phyloP scores from a whole-genome alignment of 2,797 vertebrate species.

The Vespertilio murinus region DNA sequence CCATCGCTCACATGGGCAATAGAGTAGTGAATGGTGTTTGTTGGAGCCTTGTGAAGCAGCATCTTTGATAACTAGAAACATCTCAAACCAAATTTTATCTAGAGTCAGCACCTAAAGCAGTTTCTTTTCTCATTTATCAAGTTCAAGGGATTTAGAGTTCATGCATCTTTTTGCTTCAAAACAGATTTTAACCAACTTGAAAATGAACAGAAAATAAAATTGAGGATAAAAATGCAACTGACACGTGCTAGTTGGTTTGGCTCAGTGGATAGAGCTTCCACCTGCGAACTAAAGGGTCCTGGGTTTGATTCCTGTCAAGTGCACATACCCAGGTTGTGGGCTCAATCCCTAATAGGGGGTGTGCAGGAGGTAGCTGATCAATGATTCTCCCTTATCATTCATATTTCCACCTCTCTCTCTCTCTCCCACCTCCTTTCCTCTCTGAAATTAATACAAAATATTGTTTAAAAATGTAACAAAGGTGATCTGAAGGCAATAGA shows the following conservation, averaged over 20 bases:
- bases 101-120: not conserved
- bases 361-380: too few relatives aligned
- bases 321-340: too few relatives aligned
- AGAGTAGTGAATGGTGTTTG: not conserved
- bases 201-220: not conserved
- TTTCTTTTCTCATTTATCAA: not conserved
- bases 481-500: not conserved
- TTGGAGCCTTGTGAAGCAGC: fast-evolving
- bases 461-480: not conserved
- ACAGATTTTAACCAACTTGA: not conserved
- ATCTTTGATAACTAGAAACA: not conserved
- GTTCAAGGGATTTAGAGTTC: not conserved
- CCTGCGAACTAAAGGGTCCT: too few relatives aligned
- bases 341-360: too few relatives aligned
- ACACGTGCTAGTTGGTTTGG: too few relatives aligned
- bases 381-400: too few relatives aligned
- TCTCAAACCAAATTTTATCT: not conserved
- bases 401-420: too few relatives aligned
- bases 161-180: not conserved
- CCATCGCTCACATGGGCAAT: not conserved
- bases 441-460: too few relatives aligned
- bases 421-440: too few relatives aligned
- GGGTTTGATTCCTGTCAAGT: too few relatives aligned
- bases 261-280: too few relatives aligned
- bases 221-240: not conserved